These are phyloP conservation scores for Seladonia tumulorum DNA, from an alignment of 2,888 invertebrate species.

Conservation along the genomic window DNA sequence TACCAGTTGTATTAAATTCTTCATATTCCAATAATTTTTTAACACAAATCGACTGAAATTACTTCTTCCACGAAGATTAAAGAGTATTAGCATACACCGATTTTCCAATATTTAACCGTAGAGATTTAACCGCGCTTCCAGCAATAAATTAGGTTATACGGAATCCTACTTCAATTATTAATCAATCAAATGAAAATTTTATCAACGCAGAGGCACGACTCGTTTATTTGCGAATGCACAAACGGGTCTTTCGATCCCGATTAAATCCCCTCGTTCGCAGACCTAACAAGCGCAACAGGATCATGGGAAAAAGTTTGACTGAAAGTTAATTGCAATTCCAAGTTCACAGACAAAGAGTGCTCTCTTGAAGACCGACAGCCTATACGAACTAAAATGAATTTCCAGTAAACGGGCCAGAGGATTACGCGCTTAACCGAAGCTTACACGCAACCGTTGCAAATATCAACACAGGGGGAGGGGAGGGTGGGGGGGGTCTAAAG, in stretches of 20 bases:
- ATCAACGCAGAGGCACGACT: background rate
- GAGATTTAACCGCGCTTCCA: too few relatives aligned
- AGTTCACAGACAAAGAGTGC: background rate
- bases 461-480: background rate
- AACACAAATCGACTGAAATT: background rate
- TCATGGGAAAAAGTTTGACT: background rate
- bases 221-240: background rate
- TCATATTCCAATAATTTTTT: background rate
- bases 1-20: background rate
- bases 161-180: background rate
- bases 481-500: background rate
- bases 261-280: background rate
- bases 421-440: background rate
- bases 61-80: background rate
- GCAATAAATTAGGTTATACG: too few relatives aligned
- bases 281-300: background rate
- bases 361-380: background rate
- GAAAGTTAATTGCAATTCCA: background rate
- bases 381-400: background rate
- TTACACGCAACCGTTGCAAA: constrained; percentile 4
- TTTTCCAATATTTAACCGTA: too few relatives aligned
- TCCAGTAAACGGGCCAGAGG: background rate
- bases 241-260: background rate
- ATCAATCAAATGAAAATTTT: background rate
- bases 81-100: background rate